phyloP scores from a whole-genome alignment of 2,888 invertebrate genomes.

The Leptopilina syphax region DNA sequence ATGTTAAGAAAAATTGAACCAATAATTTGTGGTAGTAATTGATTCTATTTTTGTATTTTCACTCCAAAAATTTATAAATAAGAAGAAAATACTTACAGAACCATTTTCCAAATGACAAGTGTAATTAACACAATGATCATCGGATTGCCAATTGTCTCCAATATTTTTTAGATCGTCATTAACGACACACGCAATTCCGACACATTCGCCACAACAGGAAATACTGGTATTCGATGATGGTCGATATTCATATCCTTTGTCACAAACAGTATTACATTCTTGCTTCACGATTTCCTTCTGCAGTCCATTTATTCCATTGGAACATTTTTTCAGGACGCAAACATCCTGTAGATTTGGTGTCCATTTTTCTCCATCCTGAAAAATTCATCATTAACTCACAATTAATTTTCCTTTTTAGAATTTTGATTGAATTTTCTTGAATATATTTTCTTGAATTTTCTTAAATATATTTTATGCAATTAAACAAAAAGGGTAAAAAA shows the following conservation, averaged over 20 bases:
- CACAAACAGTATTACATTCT: slow-evolving; percentile 66
- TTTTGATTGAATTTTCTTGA: too few species aligned
- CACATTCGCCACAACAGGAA: slow-evolving; percentile 83
- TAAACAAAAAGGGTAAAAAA: not conserved
- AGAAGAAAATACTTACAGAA: slow-evolving; percentile 72
- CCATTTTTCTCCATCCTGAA: slow-evolving; percentile 67
- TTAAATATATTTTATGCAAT: too few species aligned
- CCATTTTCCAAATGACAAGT: slow-evolving; percentile 80
- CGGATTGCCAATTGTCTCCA: slow-evolving; percentile 81
- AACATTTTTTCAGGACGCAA: slow-evolving; percentile 66
- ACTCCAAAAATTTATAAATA: too few species aligned
- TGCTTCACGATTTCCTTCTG: slow-evolving; percentile 58
- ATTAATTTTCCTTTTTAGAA: not conserved
- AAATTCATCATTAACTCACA: not conserved
- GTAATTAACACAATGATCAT: slow-evolving; percentile 82
- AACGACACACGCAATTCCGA: slow-evolving; percentile 81
- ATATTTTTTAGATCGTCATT: slow-evolving; percentile 77
- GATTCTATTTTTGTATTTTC: too few species aligned
- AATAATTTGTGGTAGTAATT: too few species aligned
- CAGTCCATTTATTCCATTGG: slow-evolving; percentile 56
- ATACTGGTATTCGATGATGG: slow-evolving; percentile 72
- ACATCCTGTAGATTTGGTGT: slow-evolving; percentile 61
- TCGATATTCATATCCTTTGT: slow-evolving; percentile 81
- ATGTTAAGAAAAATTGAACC: too few species aligned
- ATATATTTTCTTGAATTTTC: too few species aligned